A percentile compares a stretch with the other conserved stretches of the same genome.
Evolutionary conservation across 1,140 invertebrate species (phyloP).

Genomic region (Pomacea maculata): DNA sequence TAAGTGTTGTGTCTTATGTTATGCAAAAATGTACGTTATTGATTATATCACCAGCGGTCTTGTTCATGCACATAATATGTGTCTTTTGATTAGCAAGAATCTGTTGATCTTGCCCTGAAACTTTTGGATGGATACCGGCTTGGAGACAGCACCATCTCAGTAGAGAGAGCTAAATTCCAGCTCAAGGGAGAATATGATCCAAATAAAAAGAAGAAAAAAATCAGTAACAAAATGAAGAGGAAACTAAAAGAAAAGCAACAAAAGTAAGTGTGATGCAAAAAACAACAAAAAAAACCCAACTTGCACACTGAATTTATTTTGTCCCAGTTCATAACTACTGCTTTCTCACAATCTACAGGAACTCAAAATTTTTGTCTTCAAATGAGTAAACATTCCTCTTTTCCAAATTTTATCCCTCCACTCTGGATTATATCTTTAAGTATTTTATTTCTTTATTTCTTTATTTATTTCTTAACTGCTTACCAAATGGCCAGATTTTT

Average conservation of each 20-base stretch:
- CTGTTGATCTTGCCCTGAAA: conserved; percentile 90
- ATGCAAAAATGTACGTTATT: too few relatives aligned
- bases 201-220: conserved; percentile 87
- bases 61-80: too few relatives aligned
- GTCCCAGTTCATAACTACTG: background rate
- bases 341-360: background rate
- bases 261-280: conserved; percentile 73
- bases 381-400: background rate
- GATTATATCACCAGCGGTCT: too few relatives aligned
- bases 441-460: background rate
- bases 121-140: conserved; percentile 89
- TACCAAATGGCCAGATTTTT: background rate
- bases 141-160: conserved; percentile 80
- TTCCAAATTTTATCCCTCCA: background rate
- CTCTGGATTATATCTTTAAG: background rate
- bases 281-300: background rate
- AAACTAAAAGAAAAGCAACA: conserved; percentile 93
- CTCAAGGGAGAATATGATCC: conserved; percentile 97
- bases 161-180: conserved; percentile 94
- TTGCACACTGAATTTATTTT: background rate
- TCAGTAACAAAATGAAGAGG: conserved; percentile 78
- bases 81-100: conserved; percentile 77
- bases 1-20: too few relatives aligned
- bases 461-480: background rate
- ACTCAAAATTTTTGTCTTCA: background rate